Conservation (phyloP, 1,140 invertebrate genomes). For the Vanessa atalanta region DNA sequence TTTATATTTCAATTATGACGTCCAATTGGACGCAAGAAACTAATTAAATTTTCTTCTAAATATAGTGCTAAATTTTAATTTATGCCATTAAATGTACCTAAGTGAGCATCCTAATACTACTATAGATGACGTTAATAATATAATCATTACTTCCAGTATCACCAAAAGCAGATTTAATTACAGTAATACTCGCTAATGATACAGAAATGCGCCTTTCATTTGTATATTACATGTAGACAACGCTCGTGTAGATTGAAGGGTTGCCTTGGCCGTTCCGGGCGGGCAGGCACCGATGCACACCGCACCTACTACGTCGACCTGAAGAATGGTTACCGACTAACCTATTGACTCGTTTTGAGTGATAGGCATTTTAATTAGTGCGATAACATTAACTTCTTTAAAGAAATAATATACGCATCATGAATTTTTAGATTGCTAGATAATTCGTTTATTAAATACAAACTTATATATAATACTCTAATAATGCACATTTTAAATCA, state of each 20-base stretch:
- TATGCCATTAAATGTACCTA: too few relatives aligned
- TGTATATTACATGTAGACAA: conserved; percentile 12
- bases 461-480: not conserved
- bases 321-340: conserved; percentile 31
- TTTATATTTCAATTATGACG: too few relatives aligned
- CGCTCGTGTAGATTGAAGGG: conserved; percentile 11
- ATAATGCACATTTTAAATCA: too few relatives aligned
- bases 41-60: too few relatives aligned
- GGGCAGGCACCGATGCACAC: conserved; percentile 40
- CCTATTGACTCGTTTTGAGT: conserved; percentile 27
- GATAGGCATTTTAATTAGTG: not conserved
- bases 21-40: too few relatives aligned
- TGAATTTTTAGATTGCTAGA: not conserved
- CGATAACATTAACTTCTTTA: not conserved
- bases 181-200: not conserved
- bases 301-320: conserved; percentile 23
- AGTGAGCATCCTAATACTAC: too few relatives aligned
- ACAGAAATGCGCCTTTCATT: conserved; percentile 4
- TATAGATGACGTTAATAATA: too few relatives aligned
- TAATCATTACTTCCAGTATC: not conserved
- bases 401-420: not conserved
- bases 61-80: too few relatives aligned
- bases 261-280: conserved; percentile 47
- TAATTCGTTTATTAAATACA: not conserved
- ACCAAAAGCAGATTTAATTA: not conserved